phyloP scores from a whole-genome alignment of 2,113 vertebrate species.

The Chrysochloris asiatica region DNA sequence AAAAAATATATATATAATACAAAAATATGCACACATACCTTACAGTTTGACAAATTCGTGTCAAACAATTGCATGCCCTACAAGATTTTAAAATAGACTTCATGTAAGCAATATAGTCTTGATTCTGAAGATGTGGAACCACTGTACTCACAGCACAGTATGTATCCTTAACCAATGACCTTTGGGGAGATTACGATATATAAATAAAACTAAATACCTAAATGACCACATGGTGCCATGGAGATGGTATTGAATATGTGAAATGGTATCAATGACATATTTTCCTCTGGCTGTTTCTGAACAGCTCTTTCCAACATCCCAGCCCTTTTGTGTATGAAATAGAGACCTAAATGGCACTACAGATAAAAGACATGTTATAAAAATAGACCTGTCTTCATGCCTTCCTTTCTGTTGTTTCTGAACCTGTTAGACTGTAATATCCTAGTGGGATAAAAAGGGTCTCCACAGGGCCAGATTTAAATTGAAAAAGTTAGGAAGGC shows the following conservation, averaged over 20 bases:
- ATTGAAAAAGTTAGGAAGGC: neutral
- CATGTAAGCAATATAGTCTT: neutral
- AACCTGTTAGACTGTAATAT: neutral
- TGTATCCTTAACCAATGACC: neutral
- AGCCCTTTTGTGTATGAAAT: neutral
- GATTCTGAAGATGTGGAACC: neutral
- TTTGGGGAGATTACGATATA: neutral
- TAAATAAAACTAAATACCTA: neutral
- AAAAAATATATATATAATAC: neutral
- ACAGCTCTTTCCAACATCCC: accelerated
- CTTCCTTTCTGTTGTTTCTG: conserved; percentile 32
- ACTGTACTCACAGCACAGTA: neutral
- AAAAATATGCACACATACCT: neutral
- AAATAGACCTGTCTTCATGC: neutral
- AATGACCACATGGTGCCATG: neutral
- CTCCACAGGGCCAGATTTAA: neutral
- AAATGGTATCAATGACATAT: neutral
- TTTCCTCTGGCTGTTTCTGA: neutral
- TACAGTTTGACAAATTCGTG: too few relatives aligned
- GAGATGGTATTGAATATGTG: neutral
- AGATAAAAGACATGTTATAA: conserved; percentile 4
- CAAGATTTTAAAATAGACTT: neutral
- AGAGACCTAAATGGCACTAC: neutral
- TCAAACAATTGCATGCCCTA: neutral
- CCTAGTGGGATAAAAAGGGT: neutral